Base-by-base conservation (phyloP, 2,888 invertebrate species). In the Nebria salina region DNA sequence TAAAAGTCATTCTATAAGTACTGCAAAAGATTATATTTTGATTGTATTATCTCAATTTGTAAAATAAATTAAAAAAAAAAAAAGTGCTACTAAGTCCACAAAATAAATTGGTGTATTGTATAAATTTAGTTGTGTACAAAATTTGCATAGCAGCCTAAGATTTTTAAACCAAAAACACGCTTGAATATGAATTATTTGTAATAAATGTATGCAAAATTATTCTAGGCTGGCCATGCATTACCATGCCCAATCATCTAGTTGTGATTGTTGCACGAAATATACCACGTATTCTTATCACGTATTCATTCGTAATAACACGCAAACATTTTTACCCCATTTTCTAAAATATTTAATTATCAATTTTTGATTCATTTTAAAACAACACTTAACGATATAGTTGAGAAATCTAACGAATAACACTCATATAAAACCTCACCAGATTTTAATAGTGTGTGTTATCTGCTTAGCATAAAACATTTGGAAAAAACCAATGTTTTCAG, bases 141-240 rank as follows among this genome's bases (percentile, higher is more conserved):
- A 54, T 54, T 54, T 54, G 54, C 54, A 54, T 54, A 54, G 54
- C 54, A 8, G 7, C 54, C 11, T 54, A 54, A 54, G 54, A 54
- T 54, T 54, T 54, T 11, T 11, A 54, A 54, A 54, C 8, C 11
- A 8, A 8, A 54, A 54, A 54, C 54, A 54, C 54, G 54, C 72
- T 77, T 77, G 77, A 72, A 77, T 77, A 77, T 77, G 77, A 70
- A 77, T 77, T 70, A 72, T 77, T 77, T 72, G 72, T 65, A 54
- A 72, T 77, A 77, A 77, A 77, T 77, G 65, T 77, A 77, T 77
- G 77, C 72, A 77, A 77, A 77, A 77, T 77, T 72, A 77, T 77
- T 77, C 77, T 13, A 15, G 25, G 64, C 54, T 65, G 77, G 72
- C 77, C 77, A 77, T 77, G 77, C 77, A 77, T 77, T 77, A 72